These are phyloP conservation scores for Nasonia vitripennis DNA, from an alignment of 1,140 invertebrate genomes.

Conservation along the genomic window DNA sequence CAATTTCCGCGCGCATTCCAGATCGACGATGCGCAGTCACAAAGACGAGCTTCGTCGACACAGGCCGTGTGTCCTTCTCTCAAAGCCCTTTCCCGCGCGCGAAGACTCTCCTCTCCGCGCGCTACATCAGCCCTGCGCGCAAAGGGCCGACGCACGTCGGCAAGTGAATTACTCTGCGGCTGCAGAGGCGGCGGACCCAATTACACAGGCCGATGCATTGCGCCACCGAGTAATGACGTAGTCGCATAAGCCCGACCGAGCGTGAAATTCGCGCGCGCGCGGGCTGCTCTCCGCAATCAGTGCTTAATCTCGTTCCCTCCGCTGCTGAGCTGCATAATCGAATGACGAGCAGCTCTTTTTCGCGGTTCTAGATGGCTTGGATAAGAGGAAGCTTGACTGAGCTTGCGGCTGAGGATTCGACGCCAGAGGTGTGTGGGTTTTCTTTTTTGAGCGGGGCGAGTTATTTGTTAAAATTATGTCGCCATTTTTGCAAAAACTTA, in stretches of 20 bases:
- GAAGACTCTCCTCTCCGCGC: background rate
- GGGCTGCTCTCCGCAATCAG: background rate
- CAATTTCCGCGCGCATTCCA: background rate
- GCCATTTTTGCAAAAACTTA: too few species aligned
- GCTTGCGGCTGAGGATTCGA: too few species aligned
- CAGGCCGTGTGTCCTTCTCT: too few species aligned
- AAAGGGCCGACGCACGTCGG: background rate
- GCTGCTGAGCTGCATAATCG: background rate
- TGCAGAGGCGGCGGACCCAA: background rate
- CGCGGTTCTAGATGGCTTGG: too few species aligned
- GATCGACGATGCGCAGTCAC: background rate
- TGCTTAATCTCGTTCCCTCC: background rate
- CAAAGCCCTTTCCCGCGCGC: background rate
- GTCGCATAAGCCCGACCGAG: background rate
- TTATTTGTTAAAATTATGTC: too few species aligned
- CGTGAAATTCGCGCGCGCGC: background rate
- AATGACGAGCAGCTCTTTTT: background rate
- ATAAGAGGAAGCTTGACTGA: too few species aligned
- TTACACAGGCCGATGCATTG: background rate
- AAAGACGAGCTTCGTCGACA: background rate
- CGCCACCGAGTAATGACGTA: background rate
- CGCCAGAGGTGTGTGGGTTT: too few species aligned
- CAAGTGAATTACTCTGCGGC: background rate
- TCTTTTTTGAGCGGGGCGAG: too few species aligned
- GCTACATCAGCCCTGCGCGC: background rate